phyloP scores from a whole-genome alignment of 37 sponge, comb jelly and placozoan genomes.

The Mnemiopsis leidyi region DNA sequence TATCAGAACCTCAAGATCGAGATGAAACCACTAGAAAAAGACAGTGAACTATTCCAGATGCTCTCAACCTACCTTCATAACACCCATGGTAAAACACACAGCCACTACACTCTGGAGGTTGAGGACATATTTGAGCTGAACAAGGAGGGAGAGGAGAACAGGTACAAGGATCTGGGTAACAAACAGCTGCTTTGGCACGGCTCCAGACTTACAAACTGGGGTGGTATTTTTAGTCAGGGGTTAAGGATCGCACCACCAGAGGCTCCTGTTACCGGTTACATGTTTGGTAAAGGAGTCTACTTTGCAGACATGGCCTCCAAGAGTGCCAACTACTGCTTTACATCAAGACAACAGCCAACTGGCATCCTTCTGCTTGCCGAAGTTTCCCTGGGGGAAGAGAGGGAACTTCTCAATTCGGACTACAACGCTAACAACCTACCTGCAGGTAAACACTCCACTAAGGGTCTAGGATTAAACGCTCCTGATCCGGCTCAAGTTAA shows the following conservation, averaged over 20 bases:
- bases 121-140: constrained; percentile 75
- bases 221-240: constrained; percentile 94
- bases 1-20: constrained; percentile 54
- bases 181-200: constrained; percentile 97
- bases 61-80: constrained; percentile 79
- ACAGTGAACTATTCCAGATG: constrained; percentile 66
- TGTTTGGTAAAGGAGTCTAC: constrained; percentile 98
- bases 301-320: constrained; percentile 98
- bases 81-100: constrained; percentile 90
- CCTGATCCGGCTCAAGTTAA: constrained; percentile 75
- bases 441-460: constrained; percentile 81
- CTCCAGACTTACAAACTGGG: constrained; percentile 96
- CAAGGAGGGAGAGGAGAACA: constrained; percentile 73
- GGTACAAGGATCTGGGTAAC: constrained; percentile 85
- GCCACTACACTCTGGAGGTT: constrained; percentile 75
- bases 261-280: constrained; percentile 97
- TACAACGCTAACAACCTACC: constrained; percentile 84
- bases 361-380: constrained; percentile 87
- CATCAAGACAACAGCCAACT: constrained; percentile 74
- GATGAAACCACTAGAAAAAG: constrained; percentile 59
- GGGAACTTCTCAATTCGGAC: constrained; percentile 84
- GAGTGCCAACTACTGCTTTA: constrained; percentile 98
- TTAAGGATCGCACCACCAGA: constrained; percentile 97
- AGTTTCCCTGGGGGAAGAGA: constrained; percentile 78
- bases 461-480: constrained; percentile 77